These are phyloP conservation scores for Euphonia xanthogaster DNA, from an alignment of 2,797 vertebrate species.

Conservation along the genomic window DNA sequence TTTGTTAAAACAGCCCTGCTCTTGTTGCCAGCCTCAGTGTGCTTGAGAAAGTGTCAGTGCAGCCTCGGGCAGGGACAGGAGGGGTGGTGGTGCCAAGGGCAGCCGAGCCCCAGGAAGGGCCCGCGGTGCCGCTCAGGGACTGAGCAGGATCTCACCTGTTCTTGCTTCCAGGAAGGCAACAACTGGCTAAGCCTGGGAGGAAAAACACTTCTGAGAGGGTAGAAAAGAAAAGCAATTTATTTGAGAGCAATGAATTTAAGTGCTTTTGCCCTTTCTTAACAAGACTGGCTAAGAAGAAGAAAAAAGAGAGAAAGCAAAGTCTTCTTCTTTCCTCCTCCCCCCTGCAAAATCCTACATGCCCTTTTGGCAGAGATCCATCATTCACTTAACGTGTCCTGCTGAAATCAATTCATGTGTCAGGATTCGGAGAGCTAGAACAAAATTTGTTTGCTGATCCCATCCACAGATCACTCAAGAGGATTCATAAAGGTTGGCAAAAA, in stretches of 20 bases:
- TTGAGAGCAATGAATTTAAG: slow-evolving; percentile 44
- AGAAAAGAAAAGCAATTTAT: slow-evolving; percentile 17
- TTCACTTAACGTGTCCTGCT: slow-evolving; percentile 44
- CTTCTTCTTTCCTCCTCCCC: slow-evolving; percentile 16
- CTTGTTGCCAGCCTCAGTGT: background rate
- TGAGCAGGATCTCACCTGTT: rapidly evolving
- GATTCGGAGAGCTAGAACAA: slow-evolving; percentile 33
- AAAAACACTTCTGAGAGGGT: background rate
- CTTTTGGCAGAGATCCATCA: slow-evolving; percentile 63
- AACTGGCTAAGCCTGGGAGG: background rate
- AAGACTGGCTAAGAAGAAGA: background rate
- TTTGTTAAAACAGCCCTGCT: background rate
- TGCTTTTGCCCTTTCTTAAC: slow-evolving; percentile 30
- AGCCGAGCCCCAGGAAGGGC: rapidly evolving
- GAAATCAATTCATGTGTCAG: slow-evolving; percentile 62
- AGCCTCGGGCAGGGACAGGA: background rate
- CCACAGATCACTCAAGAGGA: slow-evolving; percentile 50
- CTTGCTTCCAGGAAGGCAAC: background rate
- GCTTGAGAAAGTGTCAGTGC: background rate
- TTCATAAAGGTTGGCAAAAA: slow-evolving; percentile 23
- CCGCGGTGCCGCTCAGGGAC: rapidly evolving
- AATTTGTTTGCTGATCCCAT: slow-evolving; percentile 65
- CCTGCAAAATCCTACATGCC: slow-evolving; percentile 45
- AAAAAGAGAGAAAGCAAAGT: slow-evolving; percentile 36
- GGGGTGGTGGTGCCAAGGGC: background rate